A percentile compares a stretch with the other conserved stretches of the same genome.
phyloP scores from a whole-genome alignment of 2,797 vertebrate genomes.

The Aratinga solstitialis region DNA sequence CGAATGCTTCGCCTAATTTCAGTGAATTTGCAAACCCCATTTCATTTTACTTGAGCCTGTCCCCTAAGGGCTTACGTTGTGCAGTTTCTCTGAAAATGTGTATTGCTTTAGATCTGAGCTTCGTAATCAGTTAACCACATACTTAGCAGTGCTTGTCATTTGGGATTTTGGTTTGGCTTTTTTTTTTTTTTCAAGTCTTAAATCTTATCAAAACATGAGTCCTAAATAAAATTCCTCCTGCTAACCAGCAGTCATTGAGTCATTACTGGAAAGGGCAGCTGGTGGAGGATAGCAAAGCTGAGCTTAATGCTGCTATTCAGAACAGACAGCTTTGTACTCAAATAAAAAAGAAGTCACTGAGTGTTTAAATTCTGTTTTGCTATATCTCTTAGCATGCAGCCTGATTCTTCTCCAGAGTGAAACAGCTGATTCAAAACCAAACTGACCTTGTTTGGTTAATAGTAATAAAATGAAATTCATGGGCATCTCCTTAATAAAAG shows the following conservation, averaged over 20 bases:
- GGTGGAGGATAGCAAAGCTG: background rate
- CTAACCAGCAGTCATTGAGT: background rate
- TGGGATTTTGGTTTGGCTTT: background rate
- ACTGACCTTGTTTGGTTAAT: background rate
- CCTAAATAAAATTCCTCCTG: conserved; percentile 29
- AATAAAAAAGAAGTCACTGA: background rate
- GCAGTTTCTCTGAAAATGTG: conserved; percentile 2
- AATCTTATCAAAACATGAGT: background rate
- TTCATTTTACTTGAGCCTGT: background rate
- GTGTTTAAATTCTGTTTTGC: background rate
- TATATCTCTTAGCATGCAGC: background rate
- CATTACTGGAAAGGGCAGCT: background rate
- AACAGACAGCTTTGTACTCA: background rate
- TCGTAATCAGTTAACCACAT: conserved; percentile 2
- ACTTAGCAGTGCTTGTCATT: background rate
- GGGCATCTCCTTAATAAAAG: background rate
- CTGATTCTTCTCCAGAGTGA: background rate
- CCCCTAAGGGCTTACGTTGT: background rate
- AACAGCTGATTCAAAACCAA: background rate
- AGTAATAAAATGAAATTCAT: background rate
- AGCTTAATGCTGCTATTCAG: background rate
- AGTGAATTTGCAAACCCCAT: conserved; percentile 55
- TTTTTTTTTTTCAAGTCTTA: background rate
- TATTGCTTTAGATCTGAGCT: conserved; percentile 19
- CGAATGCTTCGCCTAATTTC: conserved; percentile 25